These are phyloP conservation scores for Abrostola tripartita DNA, from an alignment of 2,888 invertebrate genomes.

Conservation along the genomic window DNA sequence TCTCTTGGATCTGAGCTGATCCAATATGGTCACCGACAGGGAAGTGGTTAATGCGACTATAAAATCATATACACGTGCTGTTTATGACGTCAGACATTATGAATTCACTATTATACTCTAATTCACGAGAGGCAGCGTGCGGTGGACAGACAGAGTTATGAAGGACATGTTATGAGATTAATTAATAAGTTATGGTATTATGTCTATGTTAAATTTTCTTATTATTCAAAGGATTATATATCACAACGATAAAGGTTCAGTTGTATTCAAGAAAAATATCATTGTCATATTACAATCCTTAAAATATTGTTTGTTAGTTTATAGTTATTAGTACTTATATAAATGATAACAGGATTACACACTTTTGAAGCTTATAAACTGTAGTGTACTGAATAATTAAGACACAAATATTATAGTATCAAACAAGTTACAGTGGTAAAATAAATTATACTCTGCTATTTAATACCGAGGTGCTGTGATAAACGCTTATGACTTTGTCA, in stretches of 20 bases:
- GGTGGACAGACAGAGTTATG: conserved; percentile 3
- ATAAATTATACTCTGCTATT: not conserved
- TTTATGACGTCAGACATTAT: conserved; percentile 52
- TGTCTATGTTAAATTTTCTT: conserved; percentile 5
- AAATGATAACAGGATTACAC: conserved; percentile 33
- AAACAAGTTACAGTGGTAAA: too few species aligned
- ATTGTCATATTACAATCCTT: conserved; percentile 2
- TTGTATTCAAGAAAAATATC: not conserved
- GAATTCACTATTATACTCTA: conserved; percentile 19
- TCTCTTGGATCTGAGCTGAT: conserved; percentile 27
- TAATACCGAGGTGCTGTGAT: not conserved
- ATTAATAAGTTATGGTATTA: not conserved
- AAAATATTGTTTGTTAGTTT: conserved; percentile 1
- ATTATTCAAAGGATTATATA: conserved; percentile 19
- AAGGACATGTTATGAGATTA: not conserved
- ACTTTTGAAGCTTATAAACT: conserved; percentile 21
- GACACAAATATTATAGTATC: too few species aligned
- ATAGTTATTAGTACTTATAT: conserved; percentile 2
- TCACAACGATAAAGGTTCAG: not conserved
- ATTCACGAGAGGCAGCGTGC: conserved; percentile 26
- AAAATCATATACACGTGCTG: conserved; percentile 56
- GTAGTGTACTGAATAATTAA: not conserved
- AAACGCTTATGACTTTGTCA: conserved; percentile 16
- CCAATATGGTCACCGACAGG: conserved; percentile 45
- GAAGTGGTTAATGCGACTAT: conserved; percentile 60